Evolutionary conservation across 2,113 vertebrate genomes (phyloP).

Genomic region (Lagopus leucura): DNA sequence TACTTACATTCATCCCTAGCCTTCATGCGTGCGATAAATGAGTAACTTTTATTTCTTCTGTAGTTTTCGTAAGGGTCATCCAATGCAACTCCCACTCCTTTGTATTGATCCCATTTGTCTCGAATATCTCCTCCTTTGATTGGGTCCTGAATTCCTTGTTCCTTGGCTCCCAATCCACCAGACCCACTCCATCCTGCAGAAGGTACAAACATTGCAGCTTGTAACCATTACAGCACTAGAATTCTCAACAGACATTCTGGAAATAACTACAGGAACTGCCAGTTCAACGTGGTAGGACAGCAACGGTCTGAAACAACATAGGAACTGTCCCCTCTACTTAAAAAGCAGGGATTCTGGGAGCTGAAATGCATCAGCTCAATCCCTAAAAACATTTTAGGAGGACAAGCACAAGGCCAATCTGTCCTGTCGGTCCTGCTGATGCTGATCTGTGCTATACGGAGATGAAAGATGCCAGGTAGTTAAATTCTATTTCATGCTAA

Average conservation of each 20-base stretch:
- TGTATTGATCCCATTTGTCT: constrained; percentile 99
- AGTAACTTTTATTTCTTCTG: constrained; percentile 96
- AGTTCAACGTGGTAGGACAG: accelerated
- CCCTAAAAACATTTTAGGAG: neutral
- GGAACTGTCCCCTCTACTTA: neutral
- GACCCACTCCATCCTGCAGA: constrained; percentile 95
- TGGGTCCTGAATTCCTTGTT: constrained; percentile 98
- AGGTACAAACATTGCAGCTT: neutral
- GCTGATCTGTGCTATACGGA: neutral
- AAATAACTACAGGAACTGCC: neutral
- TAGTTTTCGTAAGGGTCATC: constrained; percentile 98
- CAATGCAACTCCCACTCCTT: constrained; percentile 94
- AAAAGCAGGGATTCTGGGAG: neutral
- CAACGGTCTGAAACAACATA: too few relatives aligned
- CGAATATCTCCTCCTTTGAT: constrained; percentile 96
- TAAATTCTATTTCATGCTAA: neutral
- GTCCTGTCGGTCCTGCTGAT: neutral
- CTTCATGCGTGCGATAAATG: constrained; percentile 98
- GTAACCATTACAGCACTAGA: too few relatives aligned
- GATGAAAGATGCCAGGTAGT: accelerated
- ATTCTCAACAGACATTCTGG: neutral
- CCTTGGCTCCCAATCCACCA: constrained; percentile 93
- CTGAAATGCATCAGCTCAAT: neutral
- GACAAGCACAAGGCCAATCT: accelerated
- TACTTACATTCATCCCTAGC: constrained; percentile 94